Evolutionary conservation across 37 sponge, comb jelly and placozoan species (phyloP), one percentile per base, ranked within the genome.

Genomic region (Beroe forskalii): DNA sequence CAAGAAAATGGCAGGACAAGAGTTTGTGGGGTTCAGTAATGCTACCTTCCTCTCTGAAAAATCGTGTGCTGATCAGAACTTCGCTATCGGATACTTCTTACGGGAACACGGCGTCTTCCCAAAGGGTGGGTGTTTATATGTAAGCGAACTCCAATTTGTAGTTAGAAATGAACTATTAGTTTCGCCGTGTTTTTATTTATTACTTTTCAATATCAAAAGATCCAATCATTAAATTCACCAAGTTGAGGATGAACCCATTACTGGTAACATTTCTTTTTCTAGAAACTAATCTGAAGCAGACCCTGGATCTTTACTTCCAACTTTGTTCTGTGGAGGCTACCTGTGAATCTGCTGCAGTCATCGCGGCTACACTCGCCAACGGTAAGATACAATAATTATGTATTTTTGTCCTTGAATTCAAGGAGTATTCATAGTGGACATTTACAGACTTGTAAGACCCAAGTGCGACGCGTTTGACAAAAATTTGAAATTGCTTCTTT

Each of bases 311-410:
- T 19, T 92, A 62, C 83, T 36, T 94, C 40, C 89, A 96, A 92
- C 91, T 94, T 24, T 96, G 96, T 67, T 93, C 96, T 28, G 86
- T 94, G 32, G 95, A 94, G 67, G 67, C 94, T 39, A 91, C 92
- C 62, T 91, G 91, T 62, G 27, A 75, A 28, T 91, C 90, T 32
- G 94, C 94, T 32, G 94, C 95, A 12, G 93, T 96, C 8, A 94
- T 96, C 92, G 95, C 95, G 22, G 96, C 95, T 35, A 94, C 95
- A n/a, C 92, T 96, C n/a, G 96, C 96, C 32, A 94, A 94, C 60
- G 94, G 92, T 40, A 92, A 20, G 66, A 28, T n/a, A n/a, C n/a
- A n/a, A n/a, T n/a, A n/a, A n/a, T n/a, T n/a, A n/a, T n/a, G n/a
- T n/a, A n/a, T n/a, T n/a, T n/a, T n/a, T n/a, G n/a, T n/a, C n/a